Evolutionary conservation across 2,113 vertebrate genomes (phyloP), one percentile per base, ranked within the genome.

Genomic region (Hypomesus transpacificus): DNA sequence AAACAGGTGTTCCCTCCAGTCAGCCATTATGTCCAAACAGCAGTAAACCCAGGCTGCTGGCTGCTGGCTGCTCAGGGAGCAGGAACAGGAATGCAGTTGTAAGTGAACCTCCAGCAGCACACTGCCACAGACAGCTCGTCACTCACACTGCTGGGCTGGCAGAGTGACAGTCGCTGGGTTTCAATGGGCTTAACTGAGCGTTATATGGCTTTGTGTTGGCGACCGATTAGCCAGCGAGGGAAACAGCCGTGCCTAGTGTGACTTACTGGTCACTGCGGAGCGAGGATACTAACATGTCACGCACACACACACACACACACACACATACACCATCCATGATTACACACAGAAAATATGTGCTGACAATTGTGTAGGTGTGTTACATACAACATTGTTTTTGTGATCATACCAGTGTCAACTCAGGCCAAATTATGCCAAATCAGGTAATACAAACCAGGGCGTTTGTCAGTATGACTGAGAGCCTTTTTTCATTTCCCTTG

Each of bases 401-500:
- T 8, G 31, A 34, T 34, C 39, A 13, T 11, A 46, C 39, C 39
- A 46, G 39, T 46, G 39, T 13, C 39, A 46, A 46, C 39, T 46
- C 7, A 46, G 6, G 39, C 39, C 9, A 11, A 46, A 46, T 46
- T 8, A 46, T 11, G 7, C 39, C 39, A 46, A 46, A 46, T 46
- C 39, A 46, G 39, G 7, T 46, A 8, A 46, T 46, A 8, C 39
- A 46, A 46, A 46, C 39, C 39, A 46, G 39, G 39, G 39, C 39
- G 39, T 8, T 8, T 46, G 6, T 46, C 39, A 46, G 39, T 46
- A 11, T 64, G 58, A 68, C 62, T 31, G 28, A 66, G 62, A 56
- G 26, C 69, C 69, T 80, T 76, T 82, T 87, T 88, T 81, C 54
- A 82, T 80, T 83, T 82, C 84, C 79, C 79, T 76, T 82, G 74